Evolutionary conservation across 2,888 invertebrate species (phyloP).

Genomic region (Kuschelorhynchus macadamiae): DNA sequence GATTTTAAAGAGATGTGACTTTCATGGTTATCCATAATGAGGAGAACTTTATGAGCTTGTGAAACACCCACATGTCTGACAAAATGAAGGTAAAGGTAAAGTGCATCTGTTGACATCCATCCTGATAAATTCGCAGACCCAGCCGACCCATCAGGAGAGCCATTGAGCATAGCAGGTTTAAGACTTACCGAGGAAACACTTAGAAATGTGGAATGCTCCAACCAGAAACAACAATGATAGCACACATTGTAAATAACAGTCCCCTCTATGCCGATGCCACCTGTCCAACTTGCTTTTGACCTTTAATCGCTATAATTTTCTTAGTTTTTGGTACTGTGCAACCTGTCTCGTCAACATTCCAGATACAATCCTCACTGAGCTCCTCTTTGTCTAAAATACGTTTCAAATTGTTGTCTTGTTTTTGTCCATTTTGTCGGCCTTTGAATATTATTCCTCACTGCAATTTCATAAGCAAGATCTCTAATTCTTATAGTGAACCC

Average conservation of each 20-base stretch:
- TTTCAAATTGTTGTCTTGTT: too few relatives aligned
- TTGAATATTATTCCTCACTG: too few relatives aligned
- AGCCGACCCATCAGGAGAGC: background rate
- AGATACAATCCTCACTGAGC: too few relatives aligned
- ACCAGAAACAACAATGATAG: conserved; percentile 1
- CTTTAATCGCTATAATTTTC: background rate
- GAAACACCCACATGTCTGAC: conserved; percentile 51
- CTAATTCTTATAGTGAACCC: background rate
- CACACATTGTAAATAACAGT: background rate
- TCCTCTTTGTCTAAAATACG: too few relatives aligned
- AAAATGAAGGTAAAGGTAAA: conserved; percentile 45
- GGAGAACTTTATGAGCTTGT: conserved; percentile 47
- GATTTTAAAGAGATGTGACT: conserved; percentile 54
- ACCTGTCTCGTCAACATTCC: background rate
- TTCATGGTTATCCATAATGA: conserved; percentile 59
- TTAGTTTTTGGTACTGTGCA: background rate
- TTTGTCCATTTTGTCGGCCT: too few relatives aligned
- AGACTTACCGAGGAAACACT: conserved; percentile 2
- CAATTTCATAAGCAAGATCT: too few relatives aligned
- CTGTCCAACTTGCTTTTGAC: background rate
- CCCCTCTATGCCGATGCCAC: background rate
- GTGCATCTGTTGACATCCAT: conserved; percentile 40
- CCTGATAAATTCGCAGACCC: background rate
- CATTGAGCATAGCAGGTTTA: background rate
- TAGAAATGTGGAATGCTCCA: background rate